Conservation (phyloP, 2,113 vertebrate species). For the Thymallus thymallus region DNA sequence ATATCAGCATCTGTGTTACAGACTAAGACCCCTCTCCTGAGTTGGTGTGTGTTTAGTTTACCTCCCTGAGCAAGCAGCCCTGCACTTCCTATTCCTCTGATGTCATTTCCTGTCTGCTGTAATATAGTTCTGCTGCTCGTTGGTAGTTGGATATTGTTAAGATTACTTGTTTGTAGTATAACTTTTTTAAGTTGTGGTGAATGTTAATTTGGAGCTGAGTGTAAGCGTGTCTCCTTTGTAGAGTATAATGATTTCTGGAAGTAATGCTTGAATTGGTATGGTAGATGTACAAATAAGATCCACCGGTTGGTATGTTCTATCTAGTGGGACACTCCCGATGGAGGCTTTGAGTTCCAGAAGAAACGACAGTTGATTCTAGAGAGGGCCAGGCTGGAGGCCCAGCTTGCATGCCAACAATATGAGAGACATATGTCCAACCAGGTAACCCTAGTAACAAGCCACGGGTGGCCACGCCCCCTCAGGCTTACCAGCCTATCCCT, state of each 20-base stretch:
- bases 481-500: slow-evolving; percentile 4
- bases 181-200: too few relatives aligned
- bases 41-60: neutral
- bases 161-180: too few relatives aligned
- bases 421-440: slow-evolving; percentile 72
- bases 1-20: neutral
- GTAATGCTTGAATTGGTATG: too few relatives aligned
- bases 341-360: slow-evolving; percentile 81
- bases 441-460: slow-evolving; percentile 51
- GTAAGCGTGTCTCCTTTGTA: too few relatives aligned
- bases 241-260: too few relatives aligned
- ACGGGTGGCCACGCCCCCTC: slow-evolving; percentile 9
- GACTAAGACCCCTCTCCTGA: neutral
- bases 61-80: neutral
- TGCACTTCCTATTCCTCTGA: neutral
- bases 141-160: neutral
- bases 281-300: neutral
- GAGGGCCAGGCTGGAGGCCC: slow-evolving; percentile 67
- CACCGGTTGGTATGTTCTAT: slow-evolving; percentile 3
- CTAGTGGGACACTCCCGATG: slow-evolving; percentile 56
- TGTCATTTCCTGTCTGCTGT: slow-evolving; percentile 3
- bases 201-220: too few relatives aligned
- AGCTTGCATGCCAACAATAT: slow-evolving; percentile 71
- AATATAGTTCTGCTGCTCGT: slow-evolving; percentile 2
- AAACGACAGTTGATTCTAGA: slow-evolving; percentile 77